Base-by-base conservation (phyloP, 2,888 invertebrate species). In the Cenopis cana region DNA sequence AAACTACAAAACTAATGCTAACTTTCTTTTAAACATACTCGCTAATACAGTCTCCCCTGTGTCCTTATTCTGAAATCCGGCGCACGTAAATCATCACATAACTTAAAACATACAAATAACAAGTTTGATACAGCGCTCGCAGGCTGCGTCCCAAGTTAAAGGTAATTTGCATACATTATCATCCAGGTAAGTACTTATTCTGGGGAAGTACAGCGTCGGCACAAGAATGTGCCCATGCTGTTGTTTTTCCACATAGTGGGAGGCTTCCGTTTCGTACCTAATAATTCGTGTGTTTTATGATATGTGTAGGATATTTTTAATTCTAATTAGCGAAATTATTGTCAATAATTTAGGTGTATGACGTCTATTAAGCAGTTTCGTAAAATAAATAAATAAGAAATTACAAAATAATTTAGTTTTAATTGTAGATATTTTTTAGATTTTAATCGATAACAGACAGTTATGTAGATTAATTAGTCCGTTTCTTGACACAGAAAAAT, bases 131-230 rank as follows among this genome's bases (percentile, higher is more conserved):
- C 89, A 90, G 89, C 87, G 81, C 85, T 80, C 82, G 82, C 78
- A 82, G 85, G 77, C 85, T 82, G 85, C 83, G 82, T 78, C 76
- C 81, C 81, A 86, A 91, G 87, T 93, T 91, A 83, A 78, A 81
- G 80, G 81, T 88, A 89, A 93, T 93, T 93, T 93, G 88, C 93
- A 93, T 93, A 90, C 86, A 93, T 93, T 92, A 93, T 90, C 90
- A 91, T 92, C 88, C 92, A 93, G 92, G 91, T 91, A 81, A 75
- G n/a, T n/a, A n/a, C n/a, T n/a, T 71, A 67, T 71, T 71, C 71
- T 71, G 65, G 36, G 10, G 52, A 66, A 29, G 17, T 56, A 24
- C n/a, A n/a, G n/a, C 33, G 18, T 66, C 29, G 20, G 49, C 36
- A 36, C 20, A 59, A 68, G 49, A n/a, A 5, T 8, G 66, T 14